A percentile compares a stretch with the other conserved stretches of the same genome.
Conservation (phyloP, 2,888 invertebrate species). For the Drosophila flavopinicola region DNA sequence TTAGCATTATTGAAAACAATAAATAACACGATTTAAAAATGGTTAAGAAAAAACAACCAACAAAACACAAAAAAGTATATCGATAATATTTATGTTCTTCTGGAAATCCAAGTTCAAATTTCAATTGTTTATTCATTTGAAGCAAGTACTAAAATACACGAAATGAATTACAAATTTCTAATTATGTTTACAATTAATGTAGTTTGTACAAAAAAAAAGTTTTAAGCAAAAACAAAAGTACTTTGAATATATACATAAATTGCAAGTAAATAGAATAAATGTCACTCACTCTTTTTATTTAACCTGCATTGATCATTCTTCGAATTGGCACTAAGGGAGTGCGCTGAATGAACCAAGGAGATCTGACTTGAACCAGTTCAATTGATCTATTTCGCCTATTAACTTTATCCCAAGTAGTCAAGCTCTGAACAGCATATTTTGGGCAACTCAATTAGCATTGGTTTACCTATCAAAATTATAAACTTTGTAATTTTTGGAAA, state of each 20-base stretch:
- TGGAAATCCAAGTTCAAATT: slow-evolving; percentile 59
- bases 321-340: neutral
- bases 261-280: slow-evolving; percentile 80
- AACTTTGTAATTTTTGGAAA: neutral
- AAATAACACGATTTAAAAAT: slow-evolving; percentile 4
- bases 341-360: too few relatives aligned
- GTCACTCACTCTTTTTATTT: slow-evolving; percentile 77
- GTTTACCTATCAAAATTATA: slow-evolving; percentile 3
- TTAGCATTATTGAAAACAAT: slow-evolving; percentile 10
- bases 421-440: too few relatives aligned
- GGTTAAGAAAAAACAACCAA: slow-evolving; percentile 15
- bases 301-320: slow-evolving; percentile 34
- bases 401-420: too few relatives aligned
- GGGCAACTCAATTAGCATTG: neutral
- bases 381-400: neutral
- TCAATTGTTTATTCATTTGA: slow-evolving; percentile 57
- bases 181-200: slow-evolving; percentile 77
- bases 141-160: slow-evolving; percentile 59
- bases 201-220: slow-evolving; percentile 74
- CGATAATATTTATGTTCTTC: slow-evolving; percentile 36
- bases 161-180: slow-evolving; percentile 68
- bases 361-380: neutral
- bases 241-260: slow-evolving; percentile 78
- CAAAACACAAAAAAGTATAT: slow-evolving; percentile 26
- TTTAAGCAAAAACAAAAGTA: slow-evolving; percentile 70